These are phyloP conservation scores for Neoniphon sammara DNA, from an alignment of 2,797 vertebrate genomes.

Conservation along the genomic window DNA sequence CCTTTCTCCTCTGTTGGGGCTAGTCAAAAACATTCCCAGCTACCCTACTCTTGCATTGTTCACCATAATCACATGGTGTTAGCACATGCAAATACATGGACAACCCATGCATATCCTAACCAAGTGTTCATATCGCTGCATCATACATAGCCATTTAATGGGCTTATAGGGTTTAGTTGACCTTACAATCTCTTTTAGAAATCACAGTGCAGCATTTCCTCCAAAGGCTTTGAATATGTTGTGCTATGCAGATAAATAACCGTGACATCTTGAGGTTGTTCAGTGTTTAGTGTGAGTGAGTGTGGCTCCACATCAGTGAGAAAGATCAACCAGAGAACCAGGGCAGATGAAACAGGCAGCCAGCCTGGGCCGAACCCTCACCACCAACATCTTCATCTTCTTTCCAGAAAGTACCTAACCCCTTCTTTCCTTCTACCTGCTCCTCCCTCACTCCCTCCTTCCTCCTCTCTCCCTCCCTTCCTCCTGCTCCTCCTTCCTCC, in stretches of 20 bases:
- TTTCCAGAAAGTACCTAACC: conserved; percentile 47
- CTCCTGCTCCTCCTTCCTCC: conserved; percentile 32
- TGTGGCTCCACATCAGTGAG: too few relatives aligned
- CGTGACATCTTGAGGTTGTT: neutral
- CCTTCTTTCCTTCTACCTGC: conserved; percentile 59
- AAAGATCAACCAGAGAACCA: neutral
- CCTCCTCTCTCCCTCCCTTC: conserved; percentile 45
- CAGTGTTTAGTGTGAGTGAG: neutral
- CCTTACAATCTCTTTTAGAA: neutral
- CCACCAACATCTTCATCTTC: neutral
- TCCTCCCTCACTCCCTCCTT: conserved; percentile 37
- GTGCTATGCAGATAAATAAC: neutral
- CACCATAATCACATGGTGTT: too few relatives aligned
- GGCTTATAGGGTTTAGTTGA: neutral
- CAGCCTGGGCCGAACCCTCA: neutral
- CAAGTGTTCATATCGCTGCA: neutral
- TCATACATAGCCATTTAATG: neutral
- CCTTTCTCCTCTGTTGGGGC: too few relatives aligned
- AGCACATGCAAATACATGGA: too few relatives aligned
- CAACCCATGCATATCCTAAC: too few relatives aligned
- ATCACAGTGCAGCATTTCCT: neutral
- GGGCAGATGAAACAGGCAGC: neutral
- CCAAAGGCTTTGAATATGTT: neutral
- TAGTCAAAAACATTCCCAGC: too few relatives aligned
- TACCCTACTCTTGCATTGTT: too few relatives aligned